Conservation (phyloP, 2,113 vertebrate genomes). For the Sorex fumeus region DNA sequence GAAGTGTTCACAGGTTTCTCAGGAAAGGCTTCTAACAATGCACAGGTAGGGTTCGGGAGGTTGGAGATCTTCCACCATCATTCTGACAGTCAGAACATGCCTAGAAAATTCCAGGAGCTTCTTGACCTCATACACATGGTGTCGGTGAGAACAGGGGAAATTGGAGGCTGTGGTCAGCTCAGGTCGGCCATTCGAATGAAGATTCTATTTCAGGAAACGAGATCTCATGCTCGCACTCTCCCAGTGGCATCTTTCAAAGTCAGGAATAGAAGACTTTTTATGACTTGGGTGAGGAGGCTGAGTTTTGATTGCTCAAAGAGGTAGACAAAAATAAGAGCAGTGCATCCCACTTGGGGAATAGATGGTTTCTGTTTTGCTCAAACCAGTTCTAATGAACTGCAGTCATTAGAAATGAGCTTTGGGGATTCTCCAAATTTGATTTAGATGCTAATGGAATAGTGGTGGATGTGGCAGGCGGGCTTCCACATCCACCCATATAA, state of each 20-base stretch:
- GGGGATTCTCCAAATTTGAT: not conserved
- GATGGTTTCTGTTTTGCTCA: not conserved
- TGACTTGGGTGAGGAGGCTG: not conserved
- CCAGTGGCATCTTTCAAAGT: not conserved
- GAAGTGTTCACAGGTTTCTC: too few relatives aligned
- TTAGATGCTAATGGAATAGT: not conserved
- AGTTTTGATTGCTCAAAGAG: not conserved
- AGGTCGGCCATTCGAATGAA: not conserved
- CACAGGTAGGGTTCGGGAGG: accelerated
- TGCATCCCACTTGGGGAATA: not conserved
- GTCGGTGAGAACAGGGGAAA: not conserved
- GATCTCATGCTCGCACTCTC: not conserved
- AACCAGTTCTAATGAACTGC: not conserved
- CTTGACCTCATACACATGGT: accelerated
- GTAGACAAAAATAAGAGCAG: not conserved
- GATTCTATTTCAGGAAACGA: not conserved
- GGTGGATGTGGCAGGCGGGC: too few relatives aligned
- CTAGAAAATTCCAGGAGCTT: too few relatives aligned
- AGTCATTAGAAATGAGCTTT: not conserved
- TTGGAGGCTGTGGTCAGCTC: not conserved
- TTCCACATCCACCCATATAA: not conserved
- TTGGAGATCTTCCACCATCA: not conserved
- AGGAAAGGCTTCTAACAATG: not conserved
- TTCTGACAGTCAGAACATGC: accelerated
- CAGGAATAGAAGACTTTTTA: not conserved